Evolutionary conservation across 2,113 vertebrate genomes (phyloP).

Genomic region (Tringa solitaria): DNA sequence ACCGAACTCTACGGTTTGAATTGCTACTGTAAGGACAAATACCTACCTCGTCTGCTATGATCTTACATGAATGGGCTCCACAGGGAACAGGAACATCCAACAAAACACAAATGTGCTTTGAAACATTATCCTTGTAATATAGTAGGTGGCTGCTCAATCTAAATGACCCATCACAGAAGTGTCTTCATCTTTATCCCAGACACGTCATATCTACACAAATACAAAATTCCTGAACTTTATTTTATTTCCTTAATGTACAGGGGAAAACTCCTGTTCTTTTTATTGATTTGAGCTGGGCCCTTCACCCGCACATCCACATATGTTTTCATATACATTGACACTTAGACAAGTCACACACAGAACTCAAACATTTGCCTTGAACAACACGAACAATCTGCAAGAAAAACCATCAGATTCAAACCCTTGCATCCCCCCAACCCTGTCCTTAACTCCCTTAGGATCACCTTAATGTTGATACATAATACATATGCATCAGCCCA

Average conservation of each 20-base stretch:
- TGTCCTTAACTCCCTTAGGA: not conserved
- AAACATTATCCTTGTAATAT: not conserved
- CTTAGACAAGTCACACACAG: not conserved
- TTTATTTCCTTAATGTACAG: not conserved
- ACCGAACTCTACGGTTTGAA: not conserved
- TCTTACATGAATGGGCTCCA: not conserved
- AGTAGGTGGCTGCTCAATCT: not conserved
- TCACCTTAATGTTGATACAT: conserved; percentile 30
- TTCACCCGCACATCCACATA: not conserved
- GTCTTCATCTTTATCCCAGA: not conserved
- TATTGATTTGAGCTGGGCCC: not conserved
- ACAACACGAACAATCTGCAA: not conserved
- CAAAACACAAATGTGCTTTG: not conserved
- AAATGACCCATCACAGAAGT: not conserved
- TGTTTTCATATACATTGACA: not conserved
- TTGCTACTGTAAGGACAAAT: not conserved
- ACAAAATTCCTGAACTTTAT: not conserved
- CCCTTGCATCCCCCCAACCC: not conserved
- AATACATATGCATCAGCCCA: conserved; percentile 41
- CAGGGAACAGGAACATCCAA: not conserved
- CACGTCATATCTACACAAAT: not conserved
- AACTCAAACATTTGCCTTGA: not conserved
- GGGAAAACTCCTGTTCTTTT: not conserved
- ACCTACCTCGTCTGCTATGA: not conserved
- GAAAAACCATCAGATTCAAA: not conserved